Conservation (phyloP, 2,113 vertebrate genomes). For the Chitala chitala region DNA sequence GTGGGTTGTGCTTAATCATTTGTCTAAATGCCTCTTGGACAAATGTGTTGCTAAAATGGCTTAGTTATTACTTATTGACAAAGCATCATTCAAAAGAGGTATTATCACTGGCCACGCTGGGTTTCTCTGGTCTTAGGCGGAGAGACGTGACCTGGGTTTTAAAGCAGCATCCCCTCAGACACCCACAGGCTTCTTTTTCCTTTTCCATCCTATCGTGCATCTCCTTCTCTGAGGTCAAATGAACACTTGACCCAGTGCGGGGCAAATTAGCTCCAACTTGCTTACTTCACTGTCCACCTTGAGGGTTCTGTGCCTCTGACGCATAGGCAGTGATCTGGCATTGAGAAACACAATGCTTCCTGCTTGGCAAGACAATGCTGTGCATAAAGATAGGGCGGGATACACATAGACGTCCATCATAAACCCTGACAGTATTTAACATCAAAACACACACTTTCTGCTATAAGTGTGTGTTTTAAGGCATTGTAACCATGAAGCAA, state of each 20-base stretch:
- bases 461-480: background rate
- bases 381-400: no score
- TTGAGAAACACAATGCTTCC: no score
- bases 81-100: slow-evolving; percentile 36
- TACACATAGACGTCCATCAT: no score
- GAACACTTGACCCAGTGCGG: slow-evolving; percentile 23
- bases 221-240: slow-evolving; percentile 16
- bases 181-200: background rate
- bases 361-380: no score
- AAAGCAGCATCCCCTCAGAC: background rate
- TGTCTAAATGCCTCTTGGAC: slow-evolving; percentile 42
- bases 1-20: slow-evolving; percentile 28
- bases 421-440: no score
- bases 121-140: background rate
- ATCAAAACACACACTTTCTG: no score
- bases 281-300: no score
- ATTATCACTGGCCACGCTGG: no score
- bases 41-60: slow-evolving; percentile 44
- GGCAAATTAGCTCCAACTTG: slow-evolving; percentile 15
- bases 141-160: background rate
- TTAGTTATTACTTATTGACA: slow-evolving; percentile 50
- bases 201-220: slow-evolving; percentile 11
- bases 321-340: no score
- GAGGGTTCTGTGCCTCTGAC: no score
- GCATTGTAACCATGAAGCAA: no score